Evolutionary conservation across 2,113 vertebrate genomes (phyloP), one percentile per base, ranked within the genome.

Genomic region (Noturus placidus): DNA sequence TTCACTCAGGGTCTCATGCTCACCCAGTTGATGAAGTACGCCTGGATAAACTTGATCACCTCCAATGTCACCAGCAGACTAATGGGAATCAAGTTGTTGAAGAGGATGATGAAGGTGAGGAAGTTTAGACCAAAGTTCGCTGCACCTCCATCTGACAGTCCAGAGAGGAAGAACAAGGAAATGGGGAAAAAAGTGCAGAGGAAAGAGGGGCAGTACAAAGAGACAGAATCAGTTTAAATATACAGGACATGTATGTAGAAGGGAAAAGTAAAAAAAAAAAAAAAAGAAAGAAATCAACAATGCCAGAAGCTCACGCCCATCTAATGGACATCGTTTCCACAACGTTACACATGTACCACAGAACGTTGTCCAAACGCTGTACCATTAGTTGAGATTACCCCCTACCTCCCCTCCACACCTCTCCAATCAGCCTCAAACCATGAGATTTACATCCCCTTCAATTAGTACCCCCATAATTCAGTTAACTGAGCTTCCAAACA

Each of bases 21-120:
- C 96, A 99, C 98, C 98, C 98, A 99, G 91, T 99, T 99, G 94
- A 99, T 99, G 95, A 99, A 99, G 94, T 98, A 99, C 6, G 98
- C 98, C 88, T 99, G 98, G 89, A 96, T 97, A 93, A 99, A 99
- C 95, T 99, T 99, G 92, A 99, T 98, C 57, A 99, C 98, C 95
- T 99, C 98, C 92, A 99, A 93, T 0, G 98, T 99, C 92, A 99
- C 98, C 94, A 99, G 93, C 52, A 99, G 96, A 91, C 98, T 99
- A 95, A 99, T 99, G 80, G 98, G 98, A 90, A 99, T 99, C 92
- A 99, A 96, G 92, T 99, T 99, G 95, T 99, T 99, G 97, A 99
- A 99, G 91, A 99, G 97, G 95, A 99, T 99, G 92, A 99, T 99
- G 91, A 99, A 99, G 88, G 98, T 99, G 94, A 99, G 95, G 94